These are phyloP conservation scores for Carabus problematicus DNA, from an alignment of 2,888 invertebrate genomes.

Conservation along the genomic window DNA sequence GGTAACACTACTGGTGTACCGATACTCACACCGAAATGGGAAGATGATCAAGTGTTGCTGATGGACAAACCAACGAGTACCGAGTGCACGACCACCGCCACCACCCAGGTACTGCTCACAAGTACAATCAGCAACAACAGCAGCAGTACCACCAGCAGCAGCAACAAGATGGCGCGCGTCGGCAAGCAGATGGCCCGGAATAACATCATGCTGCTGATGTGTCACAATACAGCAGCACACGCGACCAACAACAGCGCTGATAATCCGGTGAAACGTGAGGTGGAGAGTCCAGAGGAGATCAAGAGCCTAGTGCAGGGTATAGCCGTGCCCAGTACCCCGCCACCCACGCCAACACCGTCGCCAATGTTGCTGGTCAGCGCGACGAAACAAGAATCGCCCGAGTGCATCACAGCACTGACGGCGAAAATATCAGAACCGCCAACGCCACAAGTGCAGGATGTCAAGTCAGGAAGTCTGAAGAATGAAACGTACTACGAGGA, in stretches of 20 bases:
- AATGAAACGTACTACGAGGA: constrained; percentile 22
- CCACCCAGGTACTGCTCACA: constrained; percentile 16
- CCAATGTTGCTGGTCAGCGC: constrained; percentile 50
- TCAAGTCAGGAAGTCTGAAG: constrained; percentile 29
- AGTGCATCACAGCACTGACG: no score
- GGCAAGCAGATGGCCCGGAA: constrained; percentile 75
- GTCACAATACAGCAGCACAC: constrained; percentile 52
- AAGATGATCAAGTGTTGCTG: constrained; percentile 40
- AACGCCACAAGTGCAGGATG: constrained; percentile 30
- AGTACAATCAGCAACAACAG: no score
- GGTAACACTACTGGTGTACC: constrained; percentile 27
- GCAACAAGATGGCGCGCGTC: constrained; percentile 64
- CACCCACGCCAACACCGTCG: constrained; percentile 6
- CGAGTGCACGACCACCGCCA: constrained; percentile 12
- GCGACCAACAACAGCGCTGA: constrained; percentile 47
- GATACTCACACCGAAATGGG: constrained; percentile 40
- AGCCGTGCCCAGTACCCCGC: constrained; percentile 5
- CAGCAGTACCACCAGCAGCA: constrained; percentile 30
- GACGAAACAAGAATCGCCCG: constrained; percentile 32
- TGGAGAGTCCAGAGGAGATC: constrained; percentile 57
- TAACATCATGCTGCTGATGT: constrained; percentile 64
- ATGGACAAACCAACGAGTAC: no score
- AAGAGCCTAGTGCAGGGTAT: not conserved
- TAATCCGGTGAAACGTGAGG: constrained; percentile 56
- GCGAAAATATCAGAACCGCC: constrained; percentile 18